Evolutionary conservation across 2,888 invertebrate species (phyloP).

Genomic region (Aphodius granarius): DNA sequence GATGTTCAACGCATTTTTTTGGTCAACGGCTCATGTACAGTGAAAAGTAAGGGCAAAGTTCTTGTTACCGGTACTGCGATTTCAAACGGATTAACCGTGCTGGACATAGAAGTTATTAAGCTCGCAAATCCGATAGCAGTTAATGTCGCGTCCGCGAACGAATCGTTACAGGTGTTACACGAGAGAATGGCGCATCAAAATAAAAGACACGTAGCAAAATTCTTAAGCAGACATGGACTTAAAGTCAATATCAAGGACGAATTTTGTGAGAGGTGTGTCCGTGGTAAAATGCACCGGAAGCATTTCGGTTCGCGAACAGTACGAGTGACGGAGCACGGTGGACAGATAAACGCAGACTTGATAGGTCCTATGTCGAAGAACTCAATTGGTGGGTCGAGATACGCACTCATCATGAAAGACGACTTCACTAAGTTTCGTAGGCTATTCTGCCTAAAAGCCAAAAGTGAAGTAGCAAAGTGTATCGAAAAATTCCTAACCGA

Average conservation of each 20-base stretch:
- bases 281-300: conserved; percentile 4
- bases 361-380: background rate
- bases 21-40: background rate
- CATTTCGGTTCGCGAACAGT: conserved; percentile 4
- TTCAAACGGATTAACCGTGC: background rate
- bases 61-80: background rate
- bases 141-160: background rate
- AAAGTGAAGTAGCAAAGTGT: conserved; percentile 28
- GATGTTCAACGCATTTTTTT: background rate
- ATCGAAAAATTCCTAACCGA: conserved; percentile 33
- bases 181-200: conserved; percentile 3
- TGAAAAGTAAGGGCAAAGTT: background rate
- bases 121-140: background rate
- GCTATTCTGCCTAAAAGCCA: conserved; percentile 33
- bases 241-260: background rate
- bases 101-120: background rate
- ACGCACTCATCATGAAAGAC: conserved; percentile 30
- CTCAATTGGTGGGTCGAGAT: conserved; percentile 6
- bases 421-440: conserved; percentile 31
- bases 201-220: background rate
- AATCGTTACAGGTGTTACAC: background rate
- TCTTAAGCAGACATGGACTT: background rate
- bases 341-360: background rate
- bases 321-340: background rate
- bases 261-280: background rate